phyloP scores from a whole-genome alignment of 2,888 invertebrate species.

The Caenorhabditis sp. region DNA sequence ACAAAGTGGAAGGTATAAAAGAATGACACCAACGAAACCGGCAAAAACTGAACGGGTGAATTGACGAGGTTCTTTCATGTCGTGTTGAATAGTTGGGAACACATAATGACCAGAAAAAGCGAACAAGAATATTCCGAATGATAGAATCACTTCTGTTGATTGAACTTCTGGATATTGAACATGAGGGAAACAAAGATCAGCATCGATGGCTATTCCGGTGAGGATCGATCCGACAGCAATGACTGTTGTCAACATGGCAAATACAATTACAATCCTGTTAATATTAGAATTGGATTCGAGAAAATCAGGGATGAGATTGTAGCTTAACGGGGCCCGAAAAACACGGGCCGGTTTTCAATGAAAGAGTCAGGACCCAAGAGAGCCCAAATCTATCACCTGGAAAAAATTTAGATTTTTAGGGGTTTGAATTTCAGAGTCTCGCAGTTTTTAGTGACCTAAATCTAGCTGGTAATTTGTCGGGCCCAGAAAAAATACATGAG shows the following conservation, averaged over 20 bases:
- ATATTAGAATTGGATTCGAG: too few relatives aligned
- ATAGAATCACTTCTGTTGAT: slow-evolving; percentile 44
- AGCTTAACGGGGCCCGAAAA: too few relatives aligned
- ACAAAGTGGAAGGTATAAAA: slow-evolving; percentile 67
- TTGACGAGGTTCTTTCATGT: slow-evolving; percentile 83
- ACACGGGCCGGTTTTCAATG: too few relatives aligned
- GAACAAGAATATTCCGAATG: slow-evolving; percentile 67
- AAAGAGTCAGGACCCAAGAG: too few relatives aligned
- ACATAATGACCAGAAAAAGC: slow-evolving; percentile 69
- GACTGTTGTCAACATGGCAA: slow-evolving; percentile 69
- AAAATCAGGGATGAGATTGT: too few relatives aligned
- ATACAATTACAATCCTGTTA: slow-evolving; percentile 67
- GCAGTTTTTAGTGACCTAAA: too few relatives aligned
- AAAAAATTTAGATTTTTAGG: too few relatives aligned
- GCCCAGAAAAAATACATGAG: slow-evolving; percentile 11
- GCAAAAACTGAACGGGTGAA: slow-evolving; percentile 79
- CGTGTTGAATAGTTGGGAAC: slow-evolving; percentile 87
- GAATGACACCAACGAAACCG: slow-evolving; percentile 62
- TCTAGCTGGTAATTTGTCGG: too few relatives aligned
- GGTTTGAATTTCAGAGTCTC: too few relatives aligned
- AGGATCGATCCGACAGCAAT: slow-evolving; percentile 64
- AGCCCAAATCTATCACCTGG: too few relatives aligned
- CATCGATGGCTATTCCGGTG: slow-evolving; percentile 55
- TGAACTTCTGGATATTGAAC: slow-evolving; percentile 51
- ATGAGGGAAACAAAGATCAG: slow-evolving; percentile 42